These are phyloP conservation scores for Ctenomys sociabilis DNA, from an alignment of 2,113 vertebrate genomes.

Conservation along the genomic window DNA sequence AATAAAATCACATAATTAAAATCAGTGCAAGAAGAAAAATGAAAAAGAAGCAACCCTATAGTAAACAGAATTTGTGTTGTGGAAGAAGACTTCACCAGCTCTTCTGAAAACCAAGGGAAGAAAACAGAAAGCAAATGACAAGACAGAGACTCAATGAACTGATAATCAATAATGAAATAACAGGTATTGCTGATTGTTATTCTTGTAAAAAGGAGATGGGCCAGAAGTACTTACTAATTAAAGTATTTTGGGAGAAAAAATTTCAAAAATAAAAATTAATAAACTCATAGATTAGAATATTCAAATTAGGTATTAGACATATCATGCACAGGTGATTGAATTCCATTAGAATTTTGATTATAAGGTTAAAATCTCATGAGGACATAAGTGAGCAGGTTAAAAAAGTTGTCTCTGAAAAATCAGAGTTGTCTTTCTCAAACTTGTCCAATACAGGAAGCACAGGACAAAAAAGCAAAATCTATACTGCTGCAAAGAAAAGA, in stretches of 20 bases:
- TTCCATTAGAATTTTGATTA: not conserved
- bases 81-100: not conserved
- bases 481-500: not conserved
- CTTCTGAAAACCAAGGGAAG: not conserved
- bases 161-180: not conserved
- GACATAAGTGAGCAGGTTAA: not conserved
- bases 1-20: conserved; percentile 8
- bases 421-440: not conserved
- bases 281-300: not conserved
- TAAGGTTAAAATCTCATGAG: not conserved
- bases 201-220: not conserved
- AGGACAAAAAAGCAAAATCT: not conserved
- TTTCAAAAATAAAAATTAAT: conserved; percentile 20
- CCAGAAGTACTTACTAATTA: conserved; percentile 35
- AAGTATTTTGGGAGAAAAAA: conserved; percentile 38
- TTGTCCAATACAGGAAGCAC: not conserved
- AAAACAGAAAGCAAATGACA: not conserved
- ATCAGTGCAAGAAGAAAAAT: not conserved
- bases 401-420: not conserved
- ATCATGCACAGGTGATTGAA: not conserved
- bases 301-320: conserved; percentile 1
- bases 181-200: not conserved
- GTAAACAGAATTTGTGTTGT: not conserved
- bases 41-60: not conserved
- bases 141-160: not conserved